Conservation (phyloP, 2,888 invertebrate genomes). For the Acholoe squamosa region DNA sequence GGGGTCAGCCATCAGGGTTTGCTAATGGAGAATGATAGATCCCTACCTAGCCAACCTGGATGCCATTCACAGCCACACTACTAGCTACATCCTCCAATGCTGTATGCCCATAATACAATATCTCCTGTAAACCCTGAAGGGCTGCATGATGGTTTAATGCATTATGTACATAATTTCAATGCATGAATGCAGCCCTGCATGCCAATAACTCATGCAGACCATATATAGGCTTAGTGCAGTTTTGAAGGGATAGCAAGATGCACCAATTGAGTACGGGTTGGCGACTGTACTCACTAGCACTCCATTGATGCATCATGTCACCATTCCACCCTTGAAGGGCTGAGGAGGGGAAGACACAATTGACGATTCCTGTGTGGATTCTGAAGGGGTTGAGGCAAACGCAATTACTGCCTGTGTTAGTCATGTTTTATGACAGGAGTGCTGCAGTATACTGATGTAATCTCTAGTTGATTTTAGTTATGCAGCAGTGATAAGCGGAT, state of each 20-base stretch:
- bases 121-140: neutral
- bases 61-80: neutral
- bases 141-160: too few relatives aligned
- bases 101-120: neutral
- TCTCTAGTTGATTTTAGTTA: neutral
- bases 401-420: neutral
- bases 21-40: slow-evolving; percentile 41
- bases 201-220: too few relatives aligned
- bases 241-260: too few relatives aligned
- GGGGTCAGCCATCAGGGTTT: neutral
- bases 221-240: too few relatives aligned
- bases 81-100: neutral
- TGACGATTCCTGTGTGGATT: neutral
- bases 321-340: too few relatives aligned
- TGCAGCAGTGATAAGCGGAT: neutral
- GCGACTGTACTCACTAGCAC: too few relatives aligned
- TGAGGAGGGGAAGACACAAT: neutral
- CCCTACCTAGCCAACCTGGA: neutral
- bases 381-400: neutral
- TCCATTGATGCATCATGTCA: too few relatives aligned
- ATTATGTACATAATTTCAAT: too few relatives aligned
- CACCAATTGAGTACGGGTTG: too few relatives aligned
- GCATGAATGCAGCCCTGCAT: too few relatives aligned
- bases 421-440: neutral
- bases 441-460: neutral